Evolutionary conservation across 2,113 vertebrate genomes (phyloP), one percentile per base, ranked within the genome.

Genomic region (Tachysurus fulvidraco): DNA sequence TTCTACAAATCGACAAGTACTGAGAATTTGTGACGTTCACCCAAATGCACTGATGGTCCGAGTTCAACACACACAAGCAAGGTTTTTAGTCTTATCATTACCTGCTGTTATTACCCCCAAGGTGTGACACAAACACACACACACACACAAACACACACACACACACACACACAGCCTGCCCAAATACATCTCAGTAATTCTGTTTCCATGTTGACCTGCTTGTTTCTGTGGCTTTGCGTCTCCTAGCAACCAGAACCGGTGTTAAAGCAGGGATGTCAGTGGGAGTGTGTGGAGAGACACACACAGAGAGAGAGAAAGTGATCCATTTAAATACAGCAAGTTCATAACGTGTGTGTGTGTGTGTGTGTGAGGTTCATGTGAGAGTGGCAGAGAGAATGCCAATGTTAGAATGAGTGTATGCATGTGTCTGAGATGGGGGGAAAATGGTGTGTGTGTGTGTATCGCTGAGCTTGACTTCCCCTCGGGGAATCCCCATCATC

Each of bases 181-280:
- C 79, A 90, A 89, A 90, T 87, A 86, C 84, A 89, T 82, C 77
- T 87, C 85, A 83, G 88, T 89, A 91, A 92, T 93, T 92, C 92
- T 84, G 87, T 94, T 93, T 92, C 91, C 86, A 86, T 77, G 90
- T 89, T 94, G 93, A 94, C 93, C 91, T 91, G 91, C 92, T 91
- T 89, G 81, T 92, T 94, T 93, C 89, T 85, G 87, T 93, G 91
- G 92, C 93, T 94, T 95, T 93, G 91, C 30, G 91, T 95, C 87
- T 92, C 94, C 93, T 94, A 94, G 95, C 94, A 95, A 95, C 95
- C 91, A 78, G 93, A 93, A 92, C 90, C 92, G 94, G 94, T 95
- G 93, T 94, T 94, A 92, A 94, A 95, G 90, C 91, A 92, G 93
- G 92, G 89, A 93, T 93, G 93, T 93, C 92, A 93, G 94, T 91